Evolutionary conservation across 2,888 invertebrate species (phyloP).

Genomic region (Drosophila leonis): DNA sequence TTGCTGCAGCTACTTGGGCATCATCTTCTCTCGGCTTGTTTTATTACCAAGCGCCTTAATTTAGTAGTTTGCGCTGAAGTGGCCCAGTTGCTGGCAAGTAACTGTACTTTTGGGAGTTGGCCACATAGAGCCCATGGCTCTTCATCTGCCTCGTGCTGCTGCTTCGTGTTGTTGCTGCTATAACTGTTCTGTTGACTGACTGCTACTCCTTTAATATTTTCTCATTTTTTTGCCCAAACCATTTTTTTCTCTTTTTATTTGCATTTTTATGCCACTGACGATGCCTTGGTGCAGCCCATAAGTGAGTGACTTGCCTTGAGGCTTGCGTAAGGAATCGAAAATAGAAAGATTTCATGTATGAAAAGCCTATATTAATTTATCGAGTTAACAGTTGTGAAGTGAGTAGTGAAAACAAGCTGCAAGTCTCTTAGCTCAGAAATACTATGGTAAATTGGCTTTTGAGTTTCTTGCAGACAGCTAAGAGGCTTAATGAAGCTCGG

Average conservation of each 20-base stretch:
- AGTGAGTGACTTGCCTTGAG: slow-evolving; percentile 30
- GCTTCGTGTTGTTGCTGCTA: slow-evolving; percentile 5
- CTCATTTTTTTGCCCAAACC: slow-evolving; percentile 22
- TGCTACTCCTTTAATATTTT: slow-evolving; percentile 41
- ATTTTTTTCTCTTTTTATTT: slow-evolving; percentile 59
- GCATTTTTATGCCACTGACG: slow-evolving; percentile 60
- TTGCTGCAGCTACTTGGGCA: slow-evolving; percentile 32
- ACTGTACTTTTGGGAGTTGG: slow-evolving; percentile 68
- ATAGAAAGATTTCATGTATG: neutral
- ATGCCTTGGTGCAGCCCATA: slow-evolving; percentile 29
- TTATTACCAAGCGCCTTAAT: slow-evolving; percentile 73
- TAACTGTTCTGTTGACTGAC: slow-evolving; percentile 29
- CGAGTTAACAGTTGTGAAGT: neutral
- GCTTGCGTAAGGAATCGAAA: neutral
- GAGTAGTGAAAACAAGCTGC: neutral
- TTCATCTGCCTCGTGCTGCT: neutral
- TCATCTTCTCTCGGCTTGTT: slow-evolving; percentile 60
- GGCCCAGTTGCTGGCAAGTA: slow-evolving; percentile 53
- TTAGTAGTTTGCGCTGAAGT: slow-evolving; percentile 69
- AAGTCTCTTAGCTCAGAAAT: neutral
- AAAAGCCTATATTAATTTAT: slow-evolving; percentile 12
- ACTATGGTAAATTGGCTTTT: too few species aligned
- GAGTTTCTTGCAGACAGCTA: too few species aligned
- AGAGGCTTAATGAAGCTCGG: too few species aligned
- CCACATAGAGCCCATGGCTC: slow-evolving; percentile 9